Base-by-base conservation (phyloP, 2,797 vertebrate genomes). In the Discoglossus pictus region DNA sequence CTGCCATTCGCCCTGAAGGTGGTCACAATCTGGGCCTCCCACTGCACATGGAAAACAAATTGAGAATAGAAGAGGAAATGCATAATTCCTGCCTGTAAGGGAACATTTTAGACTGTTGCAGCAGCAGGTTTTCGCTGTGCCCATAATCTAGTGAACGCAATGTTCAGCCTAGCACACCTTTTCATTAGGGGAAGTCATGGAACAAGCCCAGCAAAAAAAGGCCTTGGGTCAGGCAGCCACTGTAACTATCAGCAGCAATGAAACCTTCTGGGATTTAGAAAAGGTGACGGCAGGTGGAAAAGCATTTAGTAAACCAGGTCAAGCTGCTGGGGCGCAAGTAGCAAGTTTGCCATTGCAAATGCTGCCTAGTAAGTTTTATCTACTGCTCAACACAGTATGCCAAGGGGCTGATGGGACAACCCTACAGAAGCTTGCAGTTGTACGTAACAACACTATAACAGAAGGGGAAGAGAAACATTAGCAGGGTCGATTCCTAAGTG, bases 341-440 rank as follows among this genome's bases (percentile, higher is more conserved):
- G 15, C 47, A 6, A 73, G 27, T 35, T 54, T 15, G 0, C n/a
- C 31, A 61, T 73, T 56, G 69, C 59, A 65, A 62, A 31, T 1
- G n/a, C 74, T 74, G 72, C 78, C n/a, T 74, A 65, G 74, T 78
- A 86, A 80, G 73, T 74, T 83, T 82, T 87, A 82, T 85, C 77
- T 86, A 73, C 80, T 78, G 83, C 76, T 89, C 85, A 81, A 24
- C 35, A 11, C 53, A 6, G 77, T 83, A 80, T 81, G 88, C 89
- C 85, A 78, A 82, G 80, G 87, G 87, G 87, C 83, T 82, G 82
- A 73, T 84, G 88, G 88, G 86, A 87, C 78, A 87, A 75, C 86
- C 85, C 78, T 79, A 66, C 83, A 86, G 80, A 73, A 62, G 73
- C 21, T 73, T 84, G 65, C 75, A 69, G 73, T 55, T 61, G 74